Evolutionary conservation across 1,140 invertebrate genomes (phyloP).

Genomic region (Protaetia brevitarsis): DNA sequence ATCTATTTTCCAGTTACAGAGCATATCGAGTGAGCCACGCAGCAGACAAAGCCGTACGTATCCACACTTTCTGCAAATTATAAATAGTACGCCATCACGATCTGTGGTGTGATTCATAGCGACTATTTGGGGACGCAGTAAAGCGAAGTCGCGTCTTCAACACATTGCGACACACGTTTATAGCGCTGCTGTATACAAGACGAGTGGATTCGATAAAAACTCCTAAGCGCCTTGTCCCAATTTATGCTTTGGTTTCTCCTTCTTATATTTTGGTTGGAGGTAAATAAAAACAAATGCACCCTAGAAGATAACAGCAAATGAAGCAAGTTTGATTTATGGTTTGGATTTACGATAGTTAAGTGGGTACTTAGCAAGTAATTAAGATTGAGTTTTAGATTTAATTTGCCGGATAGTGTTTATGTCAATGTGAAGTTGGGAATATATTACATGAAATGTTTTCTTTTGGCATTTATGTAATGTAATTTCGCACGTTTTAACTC

Average conservation of each 20-base stretch:
- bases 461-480: too few species aligned
- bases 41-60: not conserved
- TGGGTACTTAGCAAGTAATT: not conserved
- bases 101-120: conserved; percentile 6
- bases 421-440: too few species aligned
- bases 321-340: not conserved
- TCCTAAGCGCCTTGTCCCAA: not conserved
- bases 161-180: not conserved
- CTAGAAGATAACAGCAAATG: not conserved
- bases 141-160: not conserved
- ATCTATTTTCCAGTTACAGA: not conserved
- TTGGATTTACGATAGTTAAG: not conserved
- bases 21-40: not conserved
- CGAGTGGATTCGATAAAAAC: not conserved
- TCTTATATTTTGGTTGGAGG: too few species aligned
- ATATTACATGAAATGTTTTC: too few species aligned
- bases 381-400: not conserved
- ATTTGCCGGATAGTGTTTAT: too few species aligned
- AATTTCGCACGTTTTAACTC: too few species aligned
- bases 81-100: conserved; percentile 7
- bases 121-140: conserved; percentile 5
- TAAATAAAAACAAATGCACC: not conserved
- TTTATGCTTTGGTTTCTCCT: not conserved
- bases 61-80: conserved; percentile 10
- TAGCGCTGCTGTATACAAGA: not conserved